phyloP scores from a whole-genome alignment of 2,888 invertebrate genomes.

The Galerucella nymphaeae region DNA sequence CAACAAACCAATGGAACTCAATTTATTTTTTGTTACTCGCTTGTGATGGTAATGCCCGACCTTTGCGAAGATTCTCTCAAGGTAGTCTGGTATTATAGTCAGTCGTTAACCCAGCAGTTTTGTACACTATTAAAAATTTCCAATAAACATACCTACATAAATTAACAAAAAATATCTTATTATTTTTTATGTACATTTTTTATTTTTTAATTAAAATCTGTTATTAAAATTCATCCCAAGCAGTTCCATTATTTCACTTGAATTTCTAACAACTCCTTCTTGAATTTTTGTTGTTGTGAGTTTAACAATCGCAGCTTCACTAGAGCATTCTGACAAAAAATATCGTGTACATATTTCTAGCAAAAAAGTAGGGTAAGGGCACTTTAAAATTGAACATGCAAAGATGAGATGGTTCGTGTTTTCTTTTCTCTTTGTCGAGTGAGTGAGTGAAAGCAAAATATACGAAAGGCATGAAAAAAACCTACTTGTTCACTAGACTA shows the following conservation, averaged over 20 bases:
- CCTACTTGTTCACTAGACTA: too few species aligned
- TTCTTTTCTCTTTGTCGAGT: background rate
- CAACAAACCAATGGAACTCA: background rate
- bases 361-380: slow-evolving; percentile 2
- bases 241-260: too few species aligned
- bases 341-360: background rate
- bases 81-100: slow-evolving; percentile 32
- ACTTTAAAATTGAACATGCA: background rate
- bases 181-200: too few species aligned
- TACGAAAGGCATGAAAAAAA: background rate
- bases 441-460: background rate
- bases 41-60: slow-evolving; percentile 23
- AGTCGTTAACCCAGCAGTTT: slow-evolving; percentile 22
- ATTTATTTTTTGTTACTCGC: slow-evolving; percentile 5
- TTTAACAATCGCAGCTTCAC: background rate
- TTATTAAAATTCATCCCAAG: too few species aligned
- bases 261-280: too few species aligned
- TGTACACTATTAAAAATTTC: slow-evolving; percentile 11
- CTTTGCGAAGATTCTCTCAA: slow-evolving; percentile 32
- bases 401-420: slow-evolving; percentile 5
- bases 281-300: background rate
- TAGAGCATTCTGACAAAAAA: background rate
- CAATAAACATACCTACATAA: background rate
- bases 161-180: too few species aligned
- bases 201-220: too few species aligned